Evolutionary conservation across 2,888 invertebrate species (phyloP).

Genomic region (Lepas anatifera): DNA sequence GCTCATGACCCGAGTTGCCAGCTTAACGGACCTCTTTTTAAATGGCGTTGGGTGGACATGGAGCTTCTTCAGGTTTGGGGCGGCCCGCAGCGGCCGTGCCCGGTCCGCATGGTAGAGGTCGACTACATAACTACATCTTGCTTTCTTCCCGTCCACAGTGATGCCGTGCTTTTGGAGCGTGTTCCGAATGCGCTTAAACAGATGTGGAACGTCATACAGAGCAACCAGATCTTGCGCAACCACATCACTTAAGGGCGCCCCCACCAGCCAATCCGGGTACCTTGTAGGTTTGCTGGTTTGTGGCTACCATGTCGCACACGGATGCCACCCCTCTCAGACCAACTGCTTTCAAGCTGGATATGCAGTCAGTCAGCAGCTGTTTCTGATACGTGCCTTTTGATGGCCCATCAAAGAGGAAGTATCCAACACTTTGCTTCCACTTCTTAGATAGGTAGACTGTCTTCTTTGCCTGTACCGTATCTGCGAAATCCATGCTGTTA

Average conservation of each 20-base stretch:
- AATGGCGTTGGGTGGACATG: neutral
- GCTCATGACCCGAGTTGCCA: too few relatives aligned
- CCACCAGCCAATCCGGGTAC: neutral
- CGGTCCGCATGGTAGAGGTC: neutral
- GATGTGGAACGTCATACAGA: neutral
- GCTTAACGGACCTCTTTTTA: neutral
- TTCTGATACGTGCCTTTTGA: neutral
- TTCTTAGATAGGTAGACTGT: too few relatives aligned
- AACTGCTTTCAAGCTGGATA: neutral
- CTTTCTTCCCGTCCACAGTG: neutral
- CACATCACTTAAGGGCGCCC: neutral
- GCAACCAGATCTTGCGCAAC: neutral
- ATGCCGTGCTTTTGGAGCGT: too few relatives aligned
- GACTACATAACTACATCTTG: neutral
- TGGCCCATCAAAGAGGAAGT: neutral
- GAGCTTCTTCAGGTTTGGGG: neutral
- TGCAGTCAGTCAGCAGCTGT: neutral
- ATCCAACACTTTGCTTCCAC: neutral
- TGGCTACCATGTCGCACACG: neutral
- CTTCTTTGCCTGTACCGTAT: too few relatives aligned
- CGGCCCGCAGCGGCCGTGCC: neutral
- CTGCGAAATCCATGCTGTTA: too few relatives aligned
- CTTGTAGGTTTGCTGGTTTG: neutral
- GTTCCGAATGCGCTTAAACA: neutral
- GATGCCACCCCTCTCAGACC: neutral